Evolutionary conservation across 1,140 invertebrate genomes (phyloP).

Genomic region (Lepidurus arcticus): DNA sequence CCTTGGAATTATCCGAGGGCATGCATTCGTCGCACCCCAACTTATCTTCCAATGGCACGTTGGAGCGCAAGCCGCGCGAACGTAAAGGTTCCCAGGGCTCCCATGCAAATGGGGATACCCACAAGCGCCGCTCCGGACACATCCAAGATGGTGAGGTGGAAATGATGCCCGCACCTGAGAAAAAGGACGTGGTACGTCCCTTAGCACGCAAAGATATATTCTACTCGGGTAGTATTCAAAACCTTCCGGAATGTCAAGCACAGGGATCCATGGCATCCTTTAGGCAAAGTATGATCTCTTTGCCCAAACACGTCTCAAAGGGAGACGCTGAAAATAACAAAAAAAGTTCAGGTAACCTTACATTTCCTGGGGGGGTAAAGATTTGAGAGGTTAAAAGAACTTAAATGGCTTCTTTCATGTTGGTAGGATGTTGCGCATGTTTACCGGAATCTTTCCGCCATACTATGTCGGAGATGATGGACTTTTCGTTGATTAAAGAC

Average conservation of each 20-base stretch:
- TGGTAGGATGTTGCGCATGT: conserved; percentile 59
- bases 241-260: conserved; percentile 85
- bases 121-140: conserved; percentile 32
- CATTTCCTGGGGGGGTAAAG: background rate
- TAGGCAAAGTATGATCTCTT: conserved; percentile 71
- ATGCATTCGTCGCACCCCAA: conserved; percentile 1
- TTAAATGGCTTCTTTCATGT: background rate
- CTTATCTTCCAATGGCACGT: background rate
- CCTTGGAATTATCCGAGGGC: background rate
- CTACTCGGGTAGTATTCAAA: conserved; percentile 88
- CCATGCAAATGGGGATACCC: conserved; percentile 14
- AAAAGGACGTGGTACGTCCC: conserved; percentile 72
- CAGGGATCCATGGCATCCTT: conserved; percentile 86
- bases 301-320: conserved; percentile 49
- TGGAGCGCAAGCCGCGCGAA: background rate
- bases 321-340: conserved; percentile 1
- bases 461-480: conserved; percentile 85
- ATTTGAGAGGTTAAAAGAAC: background rate
- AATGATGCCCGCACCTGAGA: conserved; percentile 51
- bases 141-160: conserved; percentile 28
- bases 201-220: conserved; percentile 96
- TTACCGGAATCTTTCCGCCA: conserved; percentile 72
- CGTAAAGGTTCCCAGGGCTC: conserved; percentile 2
- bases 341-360: conserved; percentile 26
- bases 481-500: conserved; percentile 80